phyloP scores from a whole-genome alignment of 2,797 vertebrate species.

The Ambastaia sidthimunki region DNA sequence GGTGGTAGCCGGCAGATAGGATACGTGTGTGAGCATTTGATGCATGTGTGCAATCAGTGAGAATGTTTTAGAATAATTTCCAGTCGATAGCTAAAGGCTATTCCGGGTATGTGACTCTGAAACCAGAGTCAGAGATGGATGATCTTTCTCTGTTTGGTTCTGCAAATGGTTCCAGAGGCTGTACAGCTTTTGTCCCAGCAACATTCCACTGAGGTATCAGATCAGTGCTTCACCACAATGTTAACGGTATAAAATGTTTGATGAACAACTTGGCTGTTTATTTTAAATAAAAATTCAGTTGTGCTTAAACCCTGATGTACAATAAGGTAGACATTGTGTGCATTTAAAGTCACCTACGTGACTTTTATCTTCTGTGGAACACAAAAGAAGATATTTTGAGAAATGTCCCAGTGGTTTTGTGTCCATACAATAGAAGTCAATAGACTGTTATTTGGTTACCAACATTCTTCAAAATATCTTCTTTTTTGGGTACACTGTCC shows the following conservation, averaged over 20 bases:
- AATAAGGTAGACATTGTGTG: too few relatives aligned
- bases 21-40: background rate
- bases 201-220: background rate
- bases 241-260: constrained; percentile 5
- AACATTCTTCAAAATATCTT: too few relatives aligned
- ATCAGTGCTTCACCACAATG: background rate
- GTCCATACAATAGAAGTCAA: too few relatives aligned
- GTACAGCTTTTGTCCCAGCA: constrained; percentile 2
- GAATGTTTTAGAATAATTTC: constrained; percentile 38
- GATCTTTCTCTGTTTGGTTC: constrained; percentile 27
- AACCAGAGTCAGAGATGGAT: constrained; percentile 13
- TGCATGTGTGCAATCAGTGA: constrained; percentile 32
- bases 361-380: too few relatives aligned
- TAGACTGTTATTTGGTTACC: too few relatives aligned
- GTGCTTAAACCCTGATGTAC: too few relatives aligned
- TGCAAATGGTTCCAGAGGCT: background rate
- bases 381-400: too few relatives aligned
- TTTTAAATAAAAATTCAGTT: background rate
- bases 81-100: constrained; percentile 23
- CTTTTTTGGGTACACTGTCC: too few relatives aligned
- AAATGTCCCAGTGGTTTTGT: too few relatives aligned
- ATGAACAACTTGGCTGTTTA: background rate
- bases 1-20: background rate
- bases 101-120: constrained; percentile 15
- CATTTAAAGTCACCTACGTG: too few relatives aligned